These are phyloP conservation scores for Eubasilissa regina DNA, from an alignment of 1,140 invertebrate species.

Conservation along the genomic window DNA sequence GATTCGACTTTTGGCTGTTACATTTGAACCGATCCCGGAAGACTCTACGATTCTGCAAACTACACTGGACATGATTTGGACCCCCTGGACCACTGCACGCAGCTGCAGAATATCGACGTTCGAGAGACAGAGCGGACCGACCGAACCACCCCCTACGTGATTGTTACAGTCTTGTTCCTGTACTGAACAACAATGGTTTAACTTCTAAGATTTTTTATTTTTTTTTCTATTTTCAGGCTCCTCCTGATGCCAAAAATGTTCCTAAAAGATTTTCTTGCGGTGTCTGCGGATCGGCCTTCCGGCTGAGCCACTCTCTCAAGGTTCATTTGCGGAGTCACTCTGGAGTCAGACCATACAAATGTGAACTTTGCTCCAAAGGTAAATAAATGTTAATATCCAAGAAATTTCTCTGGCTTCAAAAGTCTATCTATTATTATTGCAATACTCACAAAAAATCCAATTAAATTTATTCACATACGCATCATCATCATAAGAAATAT, in stretches of 20 bases:
- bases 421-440: background rate
- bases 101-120: too few relatives aligned
- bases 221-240: slow-evolving; percentile 9
- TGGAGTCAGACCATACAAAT: slow-evolving; percentile 67
- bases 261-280: slow-evolving; percentile 62
- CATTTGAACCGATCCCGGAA: too few relatives aligned
- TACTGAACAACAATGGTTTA: background rate
- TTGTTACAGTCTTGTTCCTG: too few relatives aligned
- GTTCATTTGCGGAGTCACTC: slow-evolving; percentile 67
- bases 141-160: too few relatives aligned
- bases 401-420: background rate
- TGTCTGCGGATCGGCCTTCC: slow-evolving; percentile 71
- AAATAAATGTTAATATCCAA: too few relatives aligned
- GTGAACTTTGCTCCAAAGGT: slow-evolving; percentile 68
- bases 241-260: background rate
- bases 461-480: too few relatives aligned
- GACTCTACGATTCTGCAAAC: too few relatives aligned
- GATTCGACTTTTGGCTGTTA: too few relatives aligned
- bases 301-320: slow-evolving; percentile 70
- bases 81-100: too few relatives aligned
- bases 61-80: too few relatives aligned
- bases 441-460: background rate
- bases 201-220: background rate
- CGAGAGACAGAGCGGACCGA: too few relatives aligned
- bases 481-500: too few relatives aligned